These are phyloP conservation scores for Catostylus mosaicus DNA, from an alignment of 30 jellyfish, hydroid and myxozoan species.

Conservation along the genomic window DNA sequence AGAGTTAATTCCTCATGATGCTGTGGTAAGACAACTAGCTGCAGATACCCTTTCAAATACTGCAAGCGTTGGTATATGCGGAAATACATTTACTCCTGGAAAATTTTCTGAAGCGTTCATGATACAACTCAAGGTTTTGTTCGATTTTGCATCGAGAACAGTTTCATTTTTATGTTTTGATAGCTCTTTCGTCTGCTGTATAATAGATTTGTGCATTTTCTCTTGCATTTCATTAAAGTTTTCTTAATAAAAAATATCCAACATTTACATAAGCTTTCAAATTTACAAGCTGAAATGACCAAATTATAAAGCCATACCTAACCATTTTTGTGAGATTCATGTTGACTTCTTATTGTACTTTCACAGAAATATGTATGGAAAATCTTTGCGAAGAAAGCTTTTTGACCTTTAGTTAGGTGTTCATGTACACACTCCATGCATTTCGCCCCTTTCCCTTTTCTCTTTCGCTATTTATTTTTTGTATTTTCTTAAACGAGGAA, in stretches of 20 bases:
- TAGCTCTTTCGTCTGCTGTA: neutral
- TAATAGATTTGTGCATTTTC: neutral
- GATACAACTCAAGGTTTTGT: constrained; percentile 79
- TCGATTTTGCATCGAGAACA: neutral
- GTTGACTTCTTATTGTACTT: too few species aligned
- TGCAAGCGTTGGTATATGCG: constrained; percentile 84
- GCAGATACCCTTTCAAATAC: constrained; percentile 85
- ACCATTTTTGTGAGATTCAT: too few species aligned
- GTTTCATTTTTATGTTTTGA: neutral
- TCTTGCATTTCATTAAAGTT: neutral
- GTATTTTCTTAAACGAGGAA: neutral
- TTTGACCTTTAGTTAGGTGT: too few species aligned
- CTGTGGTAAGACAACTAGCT: constrained; percentile 88
- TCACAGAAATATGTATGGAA: too few species aligned
- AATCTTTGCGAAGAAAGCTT: too few species aligned
- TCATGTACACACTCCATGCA: too few species aligned
- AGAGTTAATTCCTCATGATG: constrained; percentile 94
- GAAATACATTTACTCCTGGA: constrained; percentile 94
- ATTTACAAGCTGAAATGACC: too few species aligned
- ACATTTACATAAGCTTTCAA: too few species aligned
- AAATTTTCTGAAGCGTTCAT: constrained; percentile 64
- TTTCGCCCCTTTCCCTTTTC: too few species aligned
- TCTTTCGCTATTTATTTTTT: too few species aligned
- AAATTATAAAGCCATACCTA: too few species aligned
- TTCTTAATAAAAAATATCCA: too few species aligned